Evolutionary conservation across 2,113 vertebrate genomes (phyloP).

Genomic region (Anarrhichthys ocellatus): DNA sequence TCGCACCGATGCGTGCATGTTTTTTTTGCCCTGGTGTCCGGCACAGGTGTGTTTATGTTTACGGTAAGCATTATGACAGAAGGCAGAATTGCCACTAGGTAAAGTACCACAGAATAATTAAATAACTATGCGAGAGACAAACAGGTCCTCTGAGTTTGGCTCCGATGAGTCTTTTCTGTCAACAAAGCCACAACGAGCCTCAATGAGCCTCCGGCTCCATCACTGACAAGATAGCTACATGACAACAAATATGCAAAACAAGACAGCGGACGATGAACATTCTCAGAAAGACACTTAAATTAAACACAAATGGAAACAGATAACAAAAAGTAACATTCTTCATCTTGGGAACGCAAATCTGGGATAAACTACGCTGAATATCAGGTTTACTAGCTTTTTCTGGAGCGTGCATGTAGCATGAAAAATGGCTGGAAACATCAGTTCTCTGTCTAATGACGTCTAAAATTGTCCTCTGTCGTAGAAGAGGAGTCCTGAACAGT

Average conservation of each 20-base stretch:
- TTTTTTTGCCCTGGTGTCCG: neutral
- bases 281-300: slow-evolving; percentile 2
- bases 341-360: neutral
- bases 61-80: slow-evolving; percentile 17
- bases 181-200: slow-evolving; percentile 26
- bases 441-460: neutral
- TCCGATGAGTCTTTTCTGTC: slow-evolving; percentile 37
- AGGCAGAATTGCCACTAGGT: slow-evolving; percentile 38
- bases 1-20: slow-evolving; percentile 22
- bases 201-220: slow-evolving; percentile 17
- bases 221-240: slow-evolving; percentile 39
- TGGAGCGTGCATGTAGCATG: neutral
- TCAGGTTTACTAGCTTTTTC: neutral
- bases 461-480: slow-evolving; percentile 4
- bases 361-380: neutral
- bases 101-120: slow-evolving; percentile 26
- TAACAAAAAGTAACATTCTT: neutral
- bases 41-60: slow-evolving; percentile 54
- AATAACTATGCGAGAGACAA: slow-evolving; percentile 28
- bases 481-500: slow-evolving; percentile 7
- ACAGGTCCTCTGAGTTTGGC: slow-evolving; percentile 36
- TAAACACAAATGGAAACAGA: neutral
- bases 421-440: slow-evolving; percentile 14
- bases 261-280: neutral
- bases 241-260: slow-evolving; percentile 39